Evolutionary conservation across 2,797 vertebrate genomes (phyloP).

Genomic region (Esox masquinongy): DNA sequence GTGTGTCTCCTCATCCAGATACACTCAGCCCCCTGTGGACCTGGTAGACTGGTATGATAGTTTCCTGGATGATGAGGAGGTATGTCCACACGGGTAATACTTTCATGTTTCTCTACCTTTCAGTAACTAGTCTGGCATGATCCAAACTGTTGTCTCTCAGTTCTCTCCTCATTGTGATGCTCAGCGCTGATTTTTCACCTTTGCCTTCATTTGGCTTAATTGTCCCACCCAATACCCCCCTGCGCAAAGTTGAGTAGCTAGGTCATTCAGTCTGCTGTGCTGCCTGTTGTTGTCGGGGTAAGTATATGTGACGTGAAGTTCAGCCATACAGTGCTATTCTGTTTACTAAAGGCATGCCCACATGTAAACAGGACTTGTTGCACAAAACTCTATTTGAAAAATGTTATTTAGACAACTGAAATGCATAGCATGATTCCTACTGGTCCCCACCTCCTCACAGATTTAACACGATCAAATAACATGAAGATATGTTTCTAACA

Average conservation of each 20-base stretch:
- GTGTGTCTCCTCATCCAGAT: slow-evolving; percentile 70
- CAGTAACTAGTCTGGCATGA: slow-evolving; percentile 31
- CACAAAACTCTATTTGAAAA: slow-evolving; percentile 44
- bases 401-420: slow-evolving; percentile 33
- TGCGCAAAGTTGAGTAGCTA: slow-evolving; percentile 60
- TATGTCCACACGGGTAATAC: slow-evolving; percentile 99
- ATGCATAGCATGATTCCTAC: slow-evolving; percentile 10
- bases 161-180: slow-evolving; percentile 69
- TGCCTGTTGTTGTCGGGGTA: slow-evolving; percentile 69
- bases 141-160: slow-evolving; percentile 7
- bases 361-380: slow-evolving; percentile 69
- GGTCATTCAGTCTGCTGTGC: slow-evolving; percentile 63
- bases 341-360: slow-evolving; percentile 64
- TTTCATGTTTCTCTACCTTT: slow-evolving; percentile 81
- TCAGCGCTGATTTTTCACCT: slow-evolving; percentile 83
- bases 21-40: slow-evolving; percentile 96
- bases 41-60: slow-evolving; percentile 98
- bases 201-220: slow-evolving; percentile 86
- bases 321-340: slow-evolving; percentile 40
- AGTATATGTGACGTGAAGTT: slow-evolving; percentile 64
- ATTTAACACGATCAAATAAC: not conserved
- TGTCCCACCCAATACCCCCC: slow-evolving; percentile 56
- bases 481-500: not conserved
- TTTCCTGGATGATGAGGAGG: slow-evolving; percentile 99
- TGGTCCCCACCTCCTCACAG: not conserved